These are phyloP conservation scores for Drosophila diplacantha DNA, from an alignment of 2,888 invertebrate genomes.

Conservation along the genomic window DNA sequence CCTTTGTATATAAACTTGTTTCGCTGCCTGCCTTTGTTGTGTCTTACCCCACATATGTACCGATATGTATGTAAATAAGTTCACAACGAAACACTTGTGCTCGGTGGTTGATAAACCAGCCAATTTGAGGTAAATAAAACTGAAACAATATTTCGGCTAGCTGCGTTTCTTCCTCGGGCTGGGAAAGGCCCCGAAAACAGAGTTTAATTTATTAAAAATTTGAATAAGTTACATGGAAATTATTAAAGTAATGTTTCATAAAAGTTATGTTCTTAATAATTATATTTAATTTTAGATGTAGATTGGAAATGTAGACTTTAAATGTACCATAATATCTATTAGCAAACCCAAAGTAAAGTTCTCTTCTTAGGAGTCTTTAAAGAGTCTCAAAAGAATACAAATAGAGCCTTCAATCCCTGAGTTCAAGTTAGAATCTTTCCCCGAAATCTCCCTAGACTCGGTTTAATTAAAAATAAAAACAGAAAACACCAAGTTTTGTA, in stretches of 20 bases:
- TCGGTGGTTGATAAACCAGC: constrained; percentile 61
- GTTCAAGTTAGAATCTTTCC: background rate
- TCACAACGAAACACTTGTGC: constrained; percentile 69
- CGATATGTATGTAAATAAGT: constrained; percentile 49
- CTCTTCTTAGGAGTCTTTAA: background rate
- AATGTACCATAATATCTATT: too few relatives aligned
- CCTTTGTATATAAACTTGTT: constrained; percentile 41
- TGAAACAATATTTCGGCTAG: constrained; percentile 57
- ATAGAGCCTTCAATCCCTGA: background rate
- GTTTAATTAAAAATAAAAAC: constrained; percentile 7
- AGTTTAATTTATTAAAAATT: background rate
- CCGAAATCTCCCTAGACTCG: background rate
- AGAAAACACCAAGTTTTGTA: background rate
- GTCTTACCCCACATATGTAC: constrained; percentile 53
- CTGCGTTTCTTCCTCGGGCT: constrained; percentile 3
- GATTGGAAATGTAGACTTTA: too few relatives aligned
- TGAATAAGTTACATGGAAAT: background rate
- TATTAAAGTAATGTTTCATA: background rate
- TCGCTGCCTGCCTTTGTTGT: constrained; percentile 37
- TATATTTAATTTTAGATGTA: background rate
- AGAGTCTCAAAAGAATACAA: background rate
- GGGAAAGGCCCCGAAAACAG: background rate
- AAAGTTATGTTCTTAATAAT: background rate
- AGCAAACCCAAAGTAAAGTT: background rate
- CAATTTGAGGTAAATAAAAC: constrained; percentile 63